phyloP scores from a whole-genome alignment of 2,113 vertebrate genomes.

The Panthera leo region DNA sequence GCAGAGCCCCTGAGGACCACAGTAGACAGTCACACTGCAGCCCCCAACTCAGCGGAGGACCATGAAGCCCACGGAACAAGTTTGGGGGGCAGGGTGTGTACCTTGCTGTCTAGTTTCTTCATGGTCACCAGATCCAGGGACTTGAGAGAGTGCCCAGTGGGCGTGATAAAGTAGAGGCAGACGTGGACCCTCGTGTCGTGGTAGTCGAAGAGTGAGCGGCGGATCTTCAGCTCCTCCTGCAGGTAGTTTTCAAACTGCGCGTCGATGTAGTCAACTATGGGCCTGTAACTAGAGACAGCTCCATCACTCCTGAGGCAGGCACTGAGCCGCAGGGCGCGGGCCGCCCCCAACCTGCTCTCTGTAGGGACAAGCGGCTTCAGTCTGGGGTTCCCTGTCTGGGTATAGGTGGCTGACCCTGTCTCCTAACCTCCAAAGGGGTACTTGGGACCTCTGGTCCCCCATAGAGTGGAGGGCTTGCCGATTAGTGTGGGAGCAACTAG shows the following conservation, averaged over 20 bases:
- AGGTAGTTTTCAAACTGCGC: constrained; percentile 98
- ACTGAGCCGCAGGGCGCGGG: fast-evolving
- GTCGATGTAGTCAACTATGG: constrained; percentile 98
- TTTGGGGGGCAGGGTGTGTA: constrained; percentile 48
- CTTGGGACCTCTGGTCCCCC: neutral
- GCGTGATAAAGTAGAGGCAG: constrained; percentile 98
- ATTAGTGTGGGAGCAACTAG: neutral
- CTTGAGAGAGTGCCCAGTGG: constrained; percentile 97
- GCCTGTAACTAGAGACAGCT: constrained; percentile 94
- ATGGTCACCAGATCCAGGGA: constrained; percentile 97
- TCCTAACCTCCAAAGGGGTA: neutral
- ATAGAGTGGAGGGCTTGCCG: neutral
- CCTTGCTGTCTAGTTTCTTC: constrained; percentile 99
- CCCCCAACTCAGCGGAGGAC: neutral
- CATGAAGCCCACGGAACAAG: fast-evolving
- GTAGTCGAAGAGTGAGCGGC: constrained; percentile 97
- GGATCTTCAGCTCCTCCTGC: constrained; percentile 98
- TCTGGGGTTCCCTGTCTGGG: neutral
- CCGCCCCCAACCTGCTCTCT: neutral
- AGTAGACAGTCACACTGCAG: neutral
- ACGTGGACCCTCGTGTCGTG: constrained; percentile 97
- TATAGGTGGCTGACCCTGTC: neutral
- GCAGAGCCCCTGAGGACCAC: neutral
- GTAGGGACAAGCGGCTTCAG: neutral
- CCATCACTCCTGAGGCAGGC: constrained; percentile 76